These are phyloP conservation scores for Artemia sinica DNA, from an alignment of 2,888 invertebrate genomes.

Conservation along the genomic window DNA sequence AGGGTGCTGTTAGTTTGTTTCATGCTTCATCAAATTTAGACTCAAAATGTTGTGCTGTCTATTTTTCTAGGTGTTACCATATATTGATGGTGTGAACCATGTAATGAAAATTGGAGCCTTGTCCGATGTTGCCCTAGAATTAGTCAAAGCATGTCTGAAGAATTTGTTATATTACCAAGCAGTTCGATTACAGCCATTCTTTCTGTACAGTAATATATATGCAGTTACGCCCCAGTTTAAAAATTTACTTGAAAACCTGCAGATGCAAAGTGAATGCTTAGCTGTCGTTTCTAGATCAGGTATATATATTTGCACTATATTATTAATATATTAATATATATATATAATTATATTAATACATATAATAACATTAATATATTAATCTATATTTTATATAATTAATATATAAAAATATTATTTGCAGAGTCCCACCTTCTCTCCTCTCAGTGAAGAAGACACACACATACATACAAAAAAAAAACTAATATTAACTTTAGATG, in stretches of 20 bases:
- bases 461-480: no score
- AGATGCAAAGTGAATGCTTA: slow-evolving; percentile 52
- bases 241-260: slow-evolving; percentile 45
- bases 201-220: slow-evolving; percentile 73
- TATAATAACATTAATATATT: no score
- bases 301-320: slow-evolving; percentile 34
- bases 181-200: slow-evolving; percentile 54
- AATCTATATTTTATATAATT: no score
- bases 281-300: slow-evolving; percentile 49
- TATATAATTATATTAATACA: no score
- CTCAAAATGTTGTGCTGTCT: not conserved
- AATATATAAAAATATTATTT: no score
- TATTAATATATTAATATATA: no score
- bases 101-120: slow-evolving; percentile 71
- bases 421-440: no score
- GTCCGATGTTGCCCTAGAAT: slow-evolving; percentile 76
- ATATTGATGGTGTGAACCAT: slow-evolving; percentile 82
- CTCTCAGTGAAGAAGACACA: no score
- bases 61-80: slow-evolving; percentile 50
- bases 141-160: slow-evolving; percentile 84
- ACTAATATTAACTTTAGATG: no score
- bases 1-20: no score
- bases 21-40: no score
- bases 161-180: slow-evolving; percentile 63
- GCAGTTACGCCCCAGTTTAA: slow-evolving; percentile 55